These are phyloP conservation scores for Cosmia pyralina DNA, from an alignment of 2,888 invertebrate genomes.

Conservation along the genomic window DNA sequence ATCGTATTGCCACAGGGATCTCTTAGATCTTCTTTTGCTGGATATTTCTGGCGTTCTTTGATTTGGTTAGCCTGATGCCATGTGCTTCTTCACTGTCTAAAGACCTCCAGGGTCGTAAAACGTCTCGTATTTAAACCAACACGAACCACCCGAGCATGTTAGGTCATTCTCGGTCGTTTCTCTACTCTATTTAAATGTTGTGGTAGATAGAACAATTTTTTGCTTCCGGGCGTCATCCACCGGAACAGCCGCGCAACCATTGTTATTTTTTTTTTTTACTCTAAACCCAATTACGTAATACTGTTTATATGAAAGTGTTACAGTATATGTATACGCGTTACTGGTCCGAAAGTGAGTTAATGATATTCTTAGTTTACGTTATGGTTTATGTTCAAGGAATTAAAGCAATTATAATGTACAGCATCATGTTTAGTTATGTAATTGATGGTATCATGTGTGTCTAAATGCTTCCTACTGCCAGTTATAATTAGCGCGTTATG, in stretches of 20 bases:
- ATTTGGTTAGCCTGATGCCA: neutral
- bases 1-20: neutral
- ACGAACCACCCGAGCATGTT: slow-evolving; percentile 15
- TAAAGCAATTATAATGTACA: slow-evolving; percentile 61
- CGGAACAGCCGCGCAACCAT: slow-evolving; percentile 73
- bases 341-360: slow-evolving; percentile 86
- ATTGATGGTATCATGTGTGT: slow-evolving; percentile 49
- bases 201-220: slow-evolving; percentile 61
- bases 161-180: slow-evolving; percentile 37
- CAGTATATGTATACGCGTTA: slow-evolving; percentile 73
- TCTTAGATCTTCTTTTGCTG: slow-evolving; percentile 3
- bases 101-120: neutral
- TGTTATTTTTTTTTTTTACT: slow-evolving; percentile 69
- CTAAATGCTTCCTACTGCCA: slow-evolving; percentile 65
- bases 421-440: slow-evolving; percentile 60
- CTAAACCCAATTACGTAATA: slow-evolving; percentile 74
- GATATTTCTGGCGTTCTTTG: neutral
- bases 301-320: slow-evolving; percentile 78
- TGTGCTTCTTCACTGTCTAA: neutral
- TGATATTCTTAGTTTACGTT: slow-evolving; percentile 69
- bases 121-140: neutral
- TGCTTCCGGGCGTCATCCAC: slow-evolving; percentile 70
- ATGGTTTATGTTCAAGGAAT: slow-evolving; percentile 61
- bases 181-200: slow-evolving; percentile 49
- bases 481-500: slow-evolving; percentile 62